Base-by-base conservation (phyloP, 1,140 invertebrate genomes). In the Drosophila mojavensis region DNA sequence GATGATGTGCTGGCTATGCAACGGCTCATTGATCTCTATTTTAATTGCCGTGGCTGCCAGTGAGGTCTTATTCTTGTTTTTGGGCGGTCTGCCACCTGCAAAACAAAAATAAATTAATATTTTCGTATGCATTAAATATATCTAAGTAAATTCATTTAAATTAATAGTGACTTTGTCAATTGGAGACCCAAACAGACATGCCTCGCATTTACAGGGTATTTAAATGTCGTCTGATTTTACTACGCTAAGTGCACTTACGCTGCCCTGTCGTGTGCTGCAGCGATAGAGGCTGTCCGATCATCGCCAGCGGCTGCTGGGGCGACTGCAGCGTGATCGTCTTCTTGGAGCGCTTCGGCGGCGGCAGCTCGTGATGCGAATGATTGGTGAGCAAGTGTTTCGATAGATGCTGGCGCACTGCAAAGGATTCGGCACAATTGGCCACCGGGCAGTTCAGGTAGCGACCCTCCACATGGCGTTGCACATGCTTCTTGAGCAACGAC, bases 401-500 rank as follows among this genome's bases (percentile, higher is more conserved):
- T 55, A 92, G 78, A 74, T 92, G 91, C 76, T 92, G 90, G 43
- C 91, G 90, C 41, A 92, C 90, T 15, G 91, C 91, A 68, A 92
- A 92, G 4, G 91, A 91, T 75, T 92, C 91, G 28, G 80, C 75
- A 56, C 91, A 92, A 65, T 90, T 91, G 55, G 90, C 84, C 64
- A 92, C 90, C 55, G 91, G 91, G 36, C 91, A 92, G 56, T 76
- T 83, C 24, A 92, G 78, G 20, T 92, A 92, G 39, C 91, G 90
- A 5, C 92, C 92, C 67, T 92, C 92, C 33, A 92, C 88, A 72
- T 92, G 92, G 9, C 91, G 84, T 61, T 92, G 91, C 26, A 92
- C 90, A 72, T 92, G 92, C 78, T 91, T 91, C 69, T 92, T 92
- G 2, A 92, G 85, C 75, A 92, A 61, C 59, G 81, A 78, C 20